These are phyloP conservation scores for Craterocephalus amniculus DNA, from an alignment of 2,797 vertebrate species.

Conservation along the genomic window DNA sequence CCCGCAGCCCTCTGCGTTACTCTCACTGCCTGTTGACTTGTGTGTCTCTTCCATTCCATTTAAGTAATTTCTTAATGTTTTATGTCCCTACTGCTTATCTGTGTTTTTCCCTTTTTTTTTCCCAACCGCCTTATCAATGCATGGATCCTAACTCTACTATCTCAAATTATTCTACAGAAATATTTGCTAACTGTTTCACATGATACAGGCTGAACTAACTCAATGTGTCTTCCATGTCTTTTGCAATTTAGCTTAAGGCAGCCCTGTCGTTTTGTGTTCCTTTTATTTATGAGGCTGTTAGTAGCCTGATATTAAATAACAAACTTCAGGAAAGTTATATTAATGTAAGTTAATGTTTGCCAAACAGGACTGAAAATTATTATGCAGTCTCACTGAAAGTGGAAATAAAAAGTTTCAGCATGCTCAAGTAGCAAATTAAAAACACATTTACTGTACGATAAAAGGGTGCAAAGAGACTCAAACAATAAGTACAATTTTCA, in stretches of 20 bases:
- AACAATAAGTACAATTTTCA: background rate
- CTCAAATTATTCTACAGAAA: background rate
- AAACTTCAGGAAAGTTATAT: background rate
- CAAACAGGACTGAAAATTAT: background rate
- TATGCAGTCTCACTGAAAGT: background rate
- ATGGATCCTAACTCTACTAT: background rate
- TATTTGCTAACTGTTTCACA: constrained; percentile 2
- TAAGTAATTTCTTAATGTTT: no score
- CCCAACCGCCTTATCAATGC: constrained; percentile 1
- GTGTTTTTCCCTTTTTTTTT: no score
- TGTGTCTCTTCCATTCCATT: background rate
- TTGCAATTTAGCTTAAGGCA: background rate
- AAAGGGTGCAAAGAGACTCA: background rate
- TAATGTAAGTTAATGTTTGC: background rate
- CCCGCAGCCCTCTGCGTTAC: constrained; percentile 13
- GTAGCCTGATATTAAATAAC: no score
- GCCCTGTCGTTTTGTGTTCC: background rate
- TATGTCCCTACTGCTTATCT: background rate
- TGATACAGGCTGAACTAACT: background rate
- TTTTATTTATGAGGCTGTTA: background rate
- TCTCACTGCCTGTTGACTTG: background rate
- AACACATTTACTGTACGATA: background rate
- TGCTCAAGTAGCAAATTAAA: background rate
- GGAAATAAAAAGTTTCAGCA: background rate
- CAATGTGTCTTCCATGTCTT: background rate